Evolutionary conservation across 1,140 invertebrate species (phyloP).

Genomic region (Drosophila pallidifrons): DNA sequence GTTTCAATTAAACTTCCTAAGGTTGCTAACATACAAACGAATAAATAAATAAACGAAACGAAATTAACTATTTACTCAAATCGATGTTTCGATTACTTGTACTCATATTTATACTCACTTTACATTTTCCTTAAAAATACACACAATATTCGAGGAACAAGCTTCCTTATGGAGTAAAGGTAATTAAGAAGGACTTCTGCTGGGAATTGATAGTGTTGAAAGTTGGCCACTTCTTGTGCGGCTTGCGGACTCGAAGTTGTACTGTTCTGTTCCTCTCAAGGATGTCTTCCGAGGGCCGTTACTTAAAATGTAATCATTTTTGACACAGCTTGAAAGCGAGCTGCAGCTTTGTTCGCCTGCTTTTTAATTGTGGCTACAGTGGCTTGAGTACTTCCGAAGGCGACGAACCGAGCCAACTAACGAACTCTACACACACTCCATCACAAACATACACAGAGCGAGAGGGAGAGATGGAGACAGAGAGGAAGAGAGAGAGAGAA

Average conservation of each 20-base stretch:
- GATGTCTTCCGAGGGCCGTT: constrained; percentile 1
- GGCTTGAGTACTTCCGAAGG: constrained; percentile 27
- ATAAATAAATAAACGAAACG: constrained; percentile 47
- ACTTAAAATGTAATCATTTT: constrained; percentile 63
- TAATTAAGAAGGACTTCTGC: too few relatives aligned
- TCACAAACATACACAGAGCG: neutral
- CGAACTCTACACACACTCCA: neutral
- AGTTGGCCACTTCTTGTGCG: constrained; percentile 8
- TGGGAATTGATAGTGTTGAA: constrained; percentile 2
- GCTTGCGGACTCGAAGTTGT: too few relatives aligned
- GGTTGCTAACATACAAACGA: constrained; percentile 53
- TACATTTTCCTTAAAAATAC: neutral
- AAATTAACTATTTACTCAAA: constrained; percentile 14
- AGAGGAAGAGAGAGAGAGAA: too few relatives aligned
- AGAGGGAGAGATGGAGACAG: too few relatives aligned
- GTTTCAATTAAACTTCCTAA: constrained; percentile 70
- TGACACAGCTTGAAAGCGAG: constrained; percentile 4
- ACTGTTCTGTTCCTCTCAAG: neutral
- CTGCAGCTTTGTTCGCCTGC: constrained; percentile 16
- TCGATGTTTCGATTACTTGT: too few relatives aligned
- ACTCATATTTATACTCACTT: too few relatives aligned
- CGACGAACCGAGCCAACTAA: constrained; percentile 31
- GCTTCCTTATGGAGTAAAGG: too few relatives aligned
- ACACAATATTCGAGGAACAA: neutral
- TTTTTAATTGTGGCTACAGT: constrained; percentile 49